Evolutionary conservation across 2,888 invertebrate species (phyloP).

Genomic region (Aleiodes alternator): DNA sequence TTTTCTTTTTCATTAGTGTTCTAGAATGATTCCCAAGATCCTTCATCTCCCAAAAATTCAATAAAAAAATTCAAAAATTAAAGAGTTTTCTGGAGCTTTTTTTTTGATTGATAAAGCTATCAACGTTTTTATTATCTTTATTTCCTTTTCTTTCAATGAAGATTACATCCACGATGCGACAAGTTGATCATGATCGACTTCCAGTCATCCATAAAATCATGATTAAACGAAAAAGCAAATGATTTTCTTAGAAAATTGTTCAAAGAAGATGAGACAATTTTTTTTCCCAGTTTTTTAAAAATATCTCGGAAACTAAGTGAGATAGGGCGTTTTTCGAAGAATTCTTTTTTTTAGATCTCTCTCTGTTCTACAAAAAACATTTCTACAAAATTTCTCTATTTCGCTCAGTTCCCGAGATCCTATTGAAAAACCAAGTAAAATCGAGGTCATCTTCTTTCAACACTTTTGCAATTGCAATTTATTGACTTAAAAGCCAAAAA

Average conservation of each 20-base stretch:
- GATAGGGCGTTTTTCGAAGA: no score
- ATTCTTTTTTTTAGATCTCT: no score
- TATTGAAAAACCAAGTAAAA: no score
- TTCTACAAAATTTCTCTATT: no score
- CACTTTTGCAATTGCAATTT: background rate
- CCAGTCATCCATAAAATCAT: conserved; percentile 26
- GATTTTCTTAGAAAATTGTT: background rate
- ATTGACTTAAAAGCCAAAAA: conserved; percentile 19
- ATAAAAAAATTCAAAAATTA: background rate
- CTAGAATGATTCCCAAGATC: background rate
- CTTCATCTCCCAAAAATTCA: background rate
- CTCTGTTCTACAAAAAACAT: no score
- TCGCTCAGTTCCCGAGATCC: no score
- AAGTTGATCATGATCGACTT: conserved; percentile 21
- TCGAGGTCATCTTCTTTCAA: background rate
- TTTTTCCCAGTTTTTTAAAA: background rate
- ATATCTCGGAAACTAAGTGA: background rate
- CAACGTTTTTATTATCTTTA: conserved; percentile 30
- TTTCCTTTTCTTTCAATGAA: conserved; percentile 17
- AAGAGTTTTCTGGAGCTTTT: background rate
- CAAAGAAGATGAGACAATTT: background rate
- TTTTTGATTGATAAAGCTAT: conserved; percentile 7
- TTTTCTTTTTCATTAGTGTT: background rate
- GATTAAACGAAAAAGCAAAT: conserved; percentile 11
- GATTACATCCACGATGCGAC: conserved; percentile 30